Percentiles rank a stretch among this genome's conserved stretches.
Conservation (phyloP, 2,797 vertebrate species). For the Parambassis ranga region DNA sequence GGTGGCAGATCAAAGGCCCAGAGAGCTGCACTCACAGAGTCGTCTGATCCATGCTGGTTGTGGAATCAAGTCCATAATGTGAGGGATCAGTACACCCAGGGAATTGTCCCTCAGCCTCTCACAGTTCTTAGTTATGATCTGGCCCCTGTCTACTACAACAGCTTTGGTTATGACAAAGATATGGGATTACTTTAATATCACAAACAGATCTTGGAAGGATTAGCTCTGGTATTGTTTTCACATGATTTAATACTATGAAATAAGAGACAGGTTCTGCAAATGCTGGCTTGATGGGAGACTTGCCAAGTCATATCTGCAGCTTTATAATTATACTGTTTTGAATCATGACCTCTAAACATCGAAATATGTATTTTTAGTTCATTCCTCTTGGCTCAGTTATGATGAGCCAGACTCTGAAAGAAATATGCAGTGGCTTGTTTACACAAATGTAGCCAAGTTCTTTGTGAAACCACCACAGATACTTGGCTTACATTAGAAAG, state of each 20-base stretch:
- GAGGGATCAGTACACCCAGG: constrained; percentile 57
- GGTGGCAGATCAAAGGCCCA: constrained; percentile 70
- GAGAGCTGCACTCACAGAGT: constrained; percentile 53
- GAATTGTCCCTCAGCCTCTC: constrained; percentile 56
- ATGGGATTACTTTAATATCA: constrained; percentile 31
- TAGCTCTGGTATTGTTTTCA: constrained; percentile 25
- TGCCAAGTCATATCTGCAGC: constrained; percentile 20
- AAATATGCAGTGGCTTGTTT: constrained; percentile 60
- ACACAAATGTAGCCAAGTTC: constrained; percentile 42
- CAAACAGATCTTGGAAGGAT: constrained; percentile 25
- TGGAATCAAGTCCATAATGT: constrained; percentile 67
- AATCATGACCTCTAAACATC: constrained; percentile 28
- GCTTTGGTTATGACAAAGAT: constrained; percentile 27
- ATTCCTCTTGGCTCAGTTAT: constrained; percentile 35
- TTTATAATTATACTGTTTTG: constrained; percentile 35
- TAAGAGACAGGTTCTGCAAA: constrained; percentile 25
- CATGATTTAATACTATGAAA: constrained; percentile 25
- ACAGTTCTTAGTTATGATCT: constrained; percentile 30
- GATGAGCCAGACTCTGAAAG: constrained; percentile 17
- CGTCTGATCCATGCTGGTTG: constrained; percentile 74
- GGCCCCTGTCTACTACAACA: constrained; percentile 14
- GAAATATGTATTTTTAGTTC: constrained; percentile 58
- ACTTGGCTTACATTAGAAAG: constrained; percentile 31
- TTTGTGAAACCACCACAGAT: constrained; percentile 54
- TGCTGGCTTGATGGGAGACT: background rate